phyloP scores from a whole-genome alignment of 2,888 invertebrate genomes.

The Troides aeacus region DNA sequence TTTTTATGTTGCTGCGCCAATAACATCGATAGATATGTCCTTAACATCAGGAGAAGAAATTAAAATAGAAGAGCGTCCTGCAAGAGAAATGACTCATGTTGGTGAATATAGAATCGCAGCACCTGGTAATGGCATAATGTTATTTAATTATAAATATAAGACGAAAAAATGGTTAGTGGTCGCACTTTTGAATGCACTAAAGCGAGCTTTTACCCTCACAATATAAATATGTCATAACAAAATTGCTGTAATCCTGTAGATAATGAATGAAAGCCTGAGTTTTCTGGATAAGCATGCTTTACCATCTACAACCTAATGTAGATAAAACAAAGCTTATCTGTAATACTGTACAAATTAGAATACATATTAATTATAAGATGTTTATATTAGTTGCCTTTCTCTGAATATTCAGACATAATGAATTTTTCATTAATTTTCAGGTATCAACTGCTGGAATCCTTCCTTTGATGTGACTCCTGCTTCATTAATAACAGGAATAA shows the following conservation, averaged over 20 bases:
- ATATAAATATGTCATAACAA: too few relatives aligned
- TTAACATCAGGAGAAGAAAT: constrained; percentile 91
- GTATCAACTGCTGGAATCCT: constrained; percentile 98
- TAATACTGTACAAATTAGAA: too few relatives aligned
- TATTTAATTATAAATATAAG: background rate
- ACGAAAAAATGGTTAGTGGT: background rate
- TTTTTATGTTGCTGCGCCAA: constrained; percentile 97
- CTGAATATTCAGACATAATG: too few relatives aligned
- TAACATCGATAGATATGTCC: constrained; percentile 92
- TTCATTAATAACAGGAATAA: constrained; percentile 92
- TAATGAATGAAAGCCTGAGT: too few relatives aligned
- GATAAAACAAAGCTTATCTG: too few relatives aligned
- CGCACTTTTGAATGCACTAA: too few relatives aligned
- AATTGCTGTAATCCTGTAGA: too few relatives aligned
- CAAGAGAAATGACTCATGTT: constrained; percentile 94
- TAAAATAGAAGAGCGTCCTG: constrained; percentile 95
- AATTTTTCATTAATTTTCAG: constrained; percentile 64
- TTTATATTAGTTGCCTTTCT: too few relatives aligned
- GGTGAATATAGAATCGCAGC: constrained; percentile 94
- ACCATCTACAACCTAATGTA: too few relatives aligned
- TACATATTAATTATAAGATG: too few relatives aligned
- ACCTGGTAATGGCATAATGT: constrained; percentile 80
- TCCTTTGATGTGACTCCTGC: constrained; percentile 99
- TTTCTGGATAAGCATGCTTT: too few relatives aligned
- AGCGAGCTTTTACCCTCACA: too few relatives aligned